phyloP scores from a whole-genome alignment of 2,888 invertebrate genomes.

The Limnephilus marmoratus region DNA sequence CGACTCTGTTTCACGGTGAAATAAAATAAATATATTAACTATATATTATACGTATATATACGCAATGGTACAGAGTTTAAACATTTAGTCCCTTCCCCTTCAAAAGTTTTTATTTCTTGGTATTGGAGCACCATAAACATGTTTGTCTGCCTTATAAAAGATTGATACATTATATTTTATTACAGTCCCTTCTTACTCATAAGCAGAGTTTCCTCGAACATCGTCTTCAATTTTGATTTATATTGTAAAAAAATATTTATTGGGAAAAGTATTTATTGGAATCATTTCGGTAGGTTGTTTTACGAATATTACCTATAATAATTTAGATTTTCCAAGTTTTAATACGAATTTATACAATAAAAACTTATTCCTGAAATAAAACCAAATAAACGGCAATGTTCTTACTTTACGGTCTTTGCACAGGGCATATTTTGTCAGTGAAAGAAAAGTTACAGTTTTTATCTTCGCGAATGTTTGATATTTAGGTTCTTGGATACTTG shows the following conservation, averaged over 20 bases:
- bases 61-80: background rate
- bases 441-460: background rate
- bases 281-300: conserved; percentile 47
- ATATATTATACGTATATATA: too few species aligned
- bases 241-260: conserved; percentile 61
- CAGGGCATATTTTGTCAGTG: background rate
- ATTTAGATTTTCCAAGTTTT: conserved; percentile 30
- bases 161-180: conserved; percentile 77
- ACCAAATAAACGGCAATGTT: background rate
- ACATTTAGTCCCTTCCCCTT: background rate
- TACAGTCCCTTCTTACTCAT: conserved; percentile 74
- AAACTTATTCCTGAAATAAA: conserved; percentile 49
- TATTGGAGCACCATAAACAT: conserved; percentile 75
- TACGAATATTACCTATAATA: conserved; percentile 50
- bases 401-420: background rate
- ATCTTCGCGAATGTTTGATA: background rate
- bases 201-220: conserved; percentile 70
- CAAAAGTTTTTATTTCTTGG: conserved; percentile 1
- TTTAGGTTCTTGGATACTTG: background rate
- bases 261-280: conserved; percentile 63
- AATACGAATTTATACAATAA: conserved; percentile 49
- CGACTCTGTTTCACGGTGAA: too few species aligned
- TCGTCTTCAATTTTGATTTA: conserved; percentile 63
- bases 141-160: conserved; percentile 79
- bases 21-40: too few species aligned